Evolutionary conservation across 2,888 invertebrate species (phyloP).

Genomic region (Rhyacophila evoluta): DNA sequence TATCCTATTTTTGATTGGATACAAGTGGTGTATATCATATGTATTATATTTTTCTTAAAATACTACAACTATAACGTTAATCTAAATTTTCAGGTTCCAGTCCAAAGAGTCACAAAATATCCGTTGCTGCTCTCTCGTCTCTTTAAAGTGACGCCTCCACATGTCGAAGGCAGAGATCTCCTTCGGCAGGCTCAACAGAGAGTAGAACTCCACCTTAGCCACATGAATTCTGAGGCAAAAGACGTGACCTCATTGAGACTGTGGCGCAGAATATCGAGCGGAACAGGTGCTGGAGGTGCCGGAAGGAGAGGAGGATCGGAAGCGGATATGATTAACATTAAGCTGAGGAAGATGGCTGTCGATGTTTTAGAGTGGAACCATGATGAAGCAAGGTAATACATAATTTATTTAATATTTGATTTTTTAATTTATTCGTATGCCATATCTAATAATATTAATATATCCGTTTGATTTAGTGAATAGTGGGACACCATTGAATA

Average conservation of each 20-base stretch:
- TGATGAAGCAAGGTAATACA: constrained; percentile 79
- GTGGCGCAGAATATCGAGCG: constrained; percentile 88
- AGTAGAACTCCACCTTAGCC: constrained; percentile 92
- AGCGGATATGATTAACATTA: constrained; percentile 89
- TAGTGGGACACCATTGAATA: too few relatives aligned
- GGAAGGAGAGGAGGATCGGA: constrained; percentile 82
- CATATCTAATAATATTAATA: too few relatives aligned
- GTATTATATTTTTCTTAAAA: too few relatives aligned
- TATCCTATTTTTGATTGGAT: too few relatives aligned
- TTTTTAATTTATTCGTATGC: background rate
- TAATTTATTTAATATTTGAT: background rate
- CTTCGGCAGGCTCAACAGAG: constrained; percentile 90
- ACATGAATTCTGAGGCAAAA: constrained; percentile 94
- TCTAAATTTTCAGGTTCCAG: constrained; percentile 85
- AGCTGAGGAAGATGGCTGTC: constrained; percentile 92
- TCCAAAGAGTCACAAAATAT: constrained; percentile 97
- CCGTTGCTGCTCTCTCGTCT: constrained; percentile 91
- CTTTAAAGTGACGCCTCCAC: constrained; percentile 89
- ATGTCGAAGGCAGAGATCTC: constrained; percentile 85
- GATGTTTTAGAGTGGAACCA: constrained; percentile 95
- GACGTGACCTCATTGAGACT: constrained; percentile 89
- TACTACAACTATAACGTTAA: too few relatives aligned
- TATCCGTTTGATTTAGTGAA: too few relatives aligned
- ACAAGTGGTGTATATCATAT: too few relatives aligned
- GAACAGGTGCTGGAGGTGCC: constrained; percentile 68